phyloP scores from a whole-genome alignment of 2,888 invertebrate genomes.

The Julus scandinavius region DNA sequence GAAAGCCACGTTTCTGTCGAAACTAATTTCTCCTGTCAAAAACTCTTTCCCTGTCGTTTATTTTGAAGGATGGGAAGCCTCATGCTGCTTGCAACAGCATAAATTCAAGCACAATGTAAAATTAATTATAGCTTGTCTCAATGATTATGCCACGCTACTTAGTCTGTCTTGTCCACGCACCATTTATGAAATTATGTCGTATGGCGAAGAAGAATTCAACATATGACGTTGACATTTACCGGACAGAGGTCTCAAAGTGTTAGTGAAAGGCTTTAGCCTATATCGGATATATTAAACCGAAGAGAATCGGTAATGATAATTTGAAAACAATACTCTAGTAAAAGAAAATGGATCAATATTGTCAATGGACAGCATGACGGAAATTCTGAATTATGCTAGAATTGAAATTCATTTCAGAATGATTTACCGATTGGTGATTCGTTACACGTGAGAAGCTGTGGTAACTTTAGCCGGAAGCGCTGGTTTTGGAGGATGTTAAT shows the following conservation, averaged over 20 bases:
- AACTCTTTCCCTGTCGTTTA: constrained; percentile 33
- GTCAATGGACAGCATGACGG: too few species aligned
- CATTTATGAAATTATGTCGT: constrained; percentile 24
- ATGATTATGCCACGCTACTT: background rate
- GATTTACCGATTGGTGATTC: too few species aligned
- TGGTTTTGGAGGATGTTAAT: too few species aligned
- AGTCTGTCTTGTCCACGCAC: background rate
- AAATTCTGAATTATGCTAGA: too few species aligned
- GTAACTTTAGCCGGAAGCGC: too few species aligned
- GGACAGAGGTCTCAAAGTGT: constrained; percentile 2
- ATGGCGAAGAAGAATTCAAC: background rate
- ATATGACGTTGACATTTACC: background rate
- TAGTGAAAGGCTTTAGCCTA: background rate
- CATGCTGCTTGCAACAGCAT: background rate
- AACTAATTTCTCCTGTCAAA: constrained; percentile 18
- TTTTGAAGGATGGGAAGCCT: constrained; percentile 13
- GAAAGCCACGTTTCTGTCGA: background rate
- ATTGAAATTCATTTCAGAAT: too few species aligned
- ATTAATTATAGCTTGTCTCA: constrained; percentile 5
- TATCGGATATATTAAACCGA: too few species aligned
- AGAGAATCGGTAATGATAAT: too few species aligned
- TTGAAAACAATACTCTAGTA: too few species aligned
- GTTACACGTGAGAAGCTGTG: too few species aligned
- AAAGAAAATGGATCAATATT: too few species aligned
- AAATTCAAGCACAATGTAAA: background rate